These are phyloP conservation scores for Crypturellus tataupa DNA, from an alignment of 2,797 vertebrate species.

Conservation along the genomic window DNA sequence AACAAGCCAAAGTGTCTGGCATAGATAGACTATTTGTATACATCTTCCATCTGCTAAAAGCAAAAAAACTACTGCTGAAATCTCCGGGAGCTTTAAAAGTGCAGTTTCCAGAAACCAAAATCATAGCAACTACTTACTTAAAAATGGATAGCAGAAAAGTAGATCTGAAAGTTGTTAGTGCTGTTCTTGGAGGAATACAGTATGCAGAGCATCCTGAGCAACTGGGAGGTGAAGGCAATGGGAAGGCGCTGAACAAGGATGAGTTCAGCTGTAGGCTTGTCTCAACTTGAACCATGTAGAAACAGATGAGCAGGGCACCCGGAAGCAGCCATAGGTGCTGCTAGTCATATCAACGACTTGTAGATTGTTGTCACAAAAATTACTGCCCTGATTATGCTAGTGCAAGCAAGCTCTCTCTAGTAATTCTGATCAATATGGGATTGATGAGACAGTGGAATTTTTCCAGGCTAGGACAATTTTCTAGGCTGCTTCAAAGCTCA, in stretches of 20 bases:
- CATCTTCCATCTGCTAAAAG: not conserved
- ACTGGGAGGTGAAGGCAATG: not conserved
- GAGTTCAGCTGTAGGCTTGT: not conserved
- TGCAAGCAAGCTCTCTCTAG: accelerated
- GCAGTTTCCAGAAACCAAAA: not conserved
- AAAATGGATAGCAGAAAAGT: not conserved
- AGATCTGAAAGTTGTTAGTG: not conserved
- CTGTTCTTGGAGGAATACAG: accelerated
- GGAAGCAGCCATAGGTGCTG: not conserved
- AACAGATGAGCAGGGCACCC: not conserved
- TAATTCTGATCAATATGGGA: not conserved
- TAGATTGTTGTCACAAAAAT: accelerated
- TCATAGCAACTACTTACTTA: not conserved
- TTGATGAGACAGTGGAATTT: not conserved
- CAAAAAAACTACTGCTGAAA: not conserved
- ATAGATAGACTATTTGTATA: not conserved
- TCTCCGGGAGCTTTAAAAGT: not conserved
- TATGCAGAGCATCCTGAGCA: not conserved
- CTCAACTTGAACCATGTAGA: accelerated
- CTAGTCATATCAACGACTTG: not conserved
- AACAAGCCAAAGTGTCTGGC: not conserved
- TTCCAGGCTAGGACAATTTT: not conserved
- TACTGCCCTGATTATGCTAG: accelerated
- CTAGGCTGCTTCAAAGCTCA: not conserved
- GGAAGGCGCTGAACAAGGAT: not conserved